These are phyloP conservation scores for Alitta virens DNA, from an alignment of 2,888 invertebrate genomes.

Conservation along the genomic window DNA sequence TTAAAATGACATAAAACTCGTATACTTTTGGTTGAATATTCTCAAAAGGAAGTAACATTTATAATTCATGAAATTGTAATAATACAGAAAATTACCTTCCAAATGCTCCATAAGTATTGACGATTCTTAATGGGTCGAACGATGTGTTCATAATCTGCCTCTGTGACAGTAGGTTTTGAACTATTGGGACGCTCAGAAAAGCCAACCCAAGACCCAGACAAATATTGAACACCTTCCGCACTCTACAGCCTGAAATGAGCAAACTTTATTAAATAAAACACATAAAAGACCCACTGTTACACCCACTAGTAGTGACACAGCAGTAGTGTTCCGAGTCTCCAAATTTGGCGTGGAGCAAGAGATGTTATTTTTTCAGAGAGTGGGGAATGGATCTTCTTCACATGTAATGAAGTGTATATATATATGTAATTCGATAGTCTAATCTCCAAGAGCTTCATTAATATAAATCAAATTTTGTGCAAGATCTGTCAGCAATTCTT, in stretches of 20 bases:
- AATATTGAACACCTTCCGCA: slow-evolving; percentile 43
- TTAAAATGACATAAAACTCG: neutral
- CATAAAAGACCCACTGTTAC: no score
- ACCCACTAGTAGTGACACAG: no score
- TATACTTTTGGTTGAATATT: neutral
- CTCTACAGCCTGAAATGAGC: slow-evolving; percentile 10
- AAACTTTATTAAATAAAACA: no score
- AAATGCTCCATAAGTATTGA: slow-evolving; percentile 59
- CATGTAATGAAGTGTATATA: no score
- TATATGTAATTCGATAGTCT: no score
- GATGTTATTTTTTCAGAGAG: no score
- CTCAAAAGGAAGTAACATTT: neutral
- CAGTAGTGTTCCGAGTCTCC: no score
- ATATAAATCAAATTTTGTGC: no score
- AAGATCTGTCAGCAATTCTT: no score
- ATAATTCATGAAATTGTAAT: neutral
- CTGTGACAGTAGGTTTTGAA: slow-evolving; percentile 55
- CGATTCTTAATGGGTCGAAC: slow-evolving; percentile 57
- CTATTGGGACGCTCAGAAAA: slow-evolving; percentile 57
- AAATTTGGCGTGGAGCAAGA: no score
- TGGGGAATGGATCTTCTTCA: no score
- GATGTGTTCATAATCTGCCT: slow-evolving; percentile 58
- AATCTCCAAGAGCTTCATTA: no score
- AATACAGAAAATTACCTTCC: slow-evolving; percentile 46
- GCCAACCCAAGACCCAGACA: slow-evolving; percentile 46